Evolutionary conservation across 2,797 vertebrate species (phyloP), one percentile per base, ranked within the genome.

Genomic region (Sternarchorhynchus goeldii): DNA sequence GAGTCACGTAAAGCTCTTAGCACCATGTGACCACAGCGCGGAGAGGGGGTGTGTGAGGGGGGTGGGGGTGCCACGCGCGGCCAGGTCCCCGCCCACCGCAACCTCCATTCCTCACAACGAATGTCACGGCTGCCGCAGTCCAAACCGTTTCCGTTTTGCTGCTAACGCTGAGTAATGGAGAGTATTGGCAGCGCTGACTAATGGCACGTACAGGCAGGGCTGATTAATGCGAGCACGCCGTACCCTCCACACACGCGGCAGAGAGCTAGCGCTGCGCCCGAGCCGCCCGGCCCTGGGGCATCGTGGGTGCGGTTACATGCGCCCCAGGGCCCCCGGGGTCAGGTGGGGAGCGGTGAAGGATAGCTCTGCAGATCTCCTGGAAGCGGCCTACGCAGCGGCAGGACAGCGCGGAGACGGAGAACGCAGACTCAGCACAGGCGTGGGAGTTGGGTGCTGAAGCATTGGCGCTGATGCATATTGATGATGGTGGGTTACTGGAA

Each of bases 401-500:
- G 29, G 64, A 29, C 60, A 25, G 50, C 18, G 25, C 66, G 64
- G 12, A 60, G n/a, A 60, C 70, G 60, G 71, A 83, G 80, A 78
- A 66, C 21, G 80, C 82, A 76, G 73, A 82, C 67, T 83, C 75
- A 85, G 78, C 78, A 18, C 21, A 2, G 56, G 79, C 64, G 36
- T 17, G 20, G 14, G 65, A 79, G 59, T 57, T 25, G n/a, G 20
- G 73, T 66, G 81, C 76, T 77, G 73, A 81, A 82, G 82, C 77
- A 6, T 50, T 58, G 41, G 39, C 77, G 76, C 29, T 85, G 79
- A 85, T 85, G 78, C 74, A 85, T 79, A 76, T 71, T 81, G 82
- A 85, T 85, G 79, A 74, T 69, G 64, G 70, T 56, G 80, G 50
- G 70, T 71, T 78, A 59, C 59, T 31, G 45, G 72, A 18, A 69